Evolutionary conservation across 2,888 invertebrate species (phyloP), one percentile per base, ranked within the genome.

Genomic region (Eustalomyia histrio): DNA sequence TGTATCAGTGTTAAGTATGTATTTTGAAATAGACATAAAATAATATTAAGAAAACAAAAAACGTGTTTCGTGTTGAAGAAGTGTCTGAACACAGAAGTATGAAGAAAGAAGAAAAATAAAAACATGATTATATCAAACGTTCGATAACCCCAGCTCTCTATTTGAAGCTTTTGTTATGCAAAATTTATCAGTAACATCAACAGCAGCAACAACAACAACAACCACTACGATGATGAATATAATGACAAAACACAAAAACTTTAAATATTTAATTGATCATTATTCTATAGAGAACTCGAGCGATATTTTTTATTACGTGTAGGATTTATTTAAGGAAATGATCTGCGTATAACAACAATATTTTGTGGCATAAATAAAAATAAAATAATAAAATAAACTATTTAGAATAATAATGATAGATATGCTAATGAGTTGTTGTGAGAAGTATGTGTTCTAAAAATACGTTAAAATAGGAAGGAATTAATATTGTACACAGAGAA

Each of bases 121-220:
- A 85, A 84, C 83, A 82, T 86, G 87, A 88, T 87, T 86, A 86
- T 87, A 88, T 88, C 86, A 88, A 88, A 85, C 88, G 88, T 88
- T 87, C 88, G 87, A 88, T 88, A 88, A 88, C 88, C 88, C 84
- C n/a, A 64, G 58, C 63, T 74, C 39, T 24, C 43, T 35, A 50
- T 80, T 65, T 65, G 58, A 55, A 71, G 58, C 55, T 65, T 81
- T 74, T 74, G 61, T 74, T 78, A 76, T 80, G 72, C 68, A 60
- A 80, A 74, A 74, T 52, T 17, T 24, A 53, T 47, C 12, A n/a
- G 14, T 8, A 50, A 43, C 9, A 58, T 14, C 55, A 33, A 69
- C 7, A 47, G n/a, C 43, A 47, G n/a, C 16, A 60, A 14, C 17
- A 39, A 74, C 69, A 67, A 73, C 47, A 76, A 47, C 39, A 47